Base-by-base conservation (phyloP, 2,797 vertebrate species). In the Borostomias antarcticus region DNA sequence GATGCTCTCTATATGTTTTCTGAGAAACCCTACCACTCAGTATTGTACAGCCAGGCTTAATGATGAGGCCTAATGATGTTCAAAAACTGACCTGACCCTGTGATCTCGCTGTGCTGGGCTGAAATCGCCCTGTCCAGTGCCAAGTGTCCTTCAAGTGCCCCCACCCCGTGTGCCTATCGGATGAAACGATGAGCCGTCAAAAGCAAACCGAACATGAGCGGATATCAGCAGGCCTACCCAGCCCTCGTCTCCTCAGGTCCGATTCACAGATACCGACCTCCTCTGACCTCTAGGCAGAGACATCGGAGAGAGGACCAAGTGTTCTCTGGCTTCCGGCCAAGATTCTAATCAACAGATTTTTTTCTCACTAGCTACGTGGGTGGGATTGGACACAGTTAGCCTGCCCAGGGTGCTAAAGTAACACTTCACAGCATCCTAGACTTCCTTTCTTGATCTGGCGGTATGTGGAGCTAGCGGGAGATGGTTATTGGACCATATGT, bases 151-250 rank as follows among this genome's bases (percentile, higher is more conserved):
- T 43, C 40, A 17, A 43, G 40, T 3, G 40, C 15, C 40, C 40
- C n/a, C 40, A 43, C 67, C 58, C 0, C 2, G 4, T 72, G 21
- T 51, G 61, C 67, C 33, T 17, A 57, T 51, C 4, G 28, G 52
- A 58, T 70, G 1, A 72, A 76, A 73, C 52, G 25, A 62, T 50
- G 30, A 58, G 33, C 50, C 81, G 73, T 66, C 79, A 73, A 62
- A n/a, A 84, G 60, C 76, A 75, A 78, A 84, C 83, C 71, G 85
- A 54, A 62, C 66, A 47, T 30, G 72, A 68, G 60, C 57, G 57
- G 19, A 68, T 48, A 76, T 73, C 74, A 53, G 70, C 47, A n/a
- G 59, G 67, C 60, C 67, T 61, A 5, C 21, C 21, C 50, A 66
- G 59, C 13, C 8, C 64, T n/a, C n/a, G n/a, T n/a, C n/a, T n/a